These are phyloP conservation scores for Caenorhabditis brenneri DNA, from an alignment of 1,140 invertebrate species.

Conservation along the genomic window DNA sequence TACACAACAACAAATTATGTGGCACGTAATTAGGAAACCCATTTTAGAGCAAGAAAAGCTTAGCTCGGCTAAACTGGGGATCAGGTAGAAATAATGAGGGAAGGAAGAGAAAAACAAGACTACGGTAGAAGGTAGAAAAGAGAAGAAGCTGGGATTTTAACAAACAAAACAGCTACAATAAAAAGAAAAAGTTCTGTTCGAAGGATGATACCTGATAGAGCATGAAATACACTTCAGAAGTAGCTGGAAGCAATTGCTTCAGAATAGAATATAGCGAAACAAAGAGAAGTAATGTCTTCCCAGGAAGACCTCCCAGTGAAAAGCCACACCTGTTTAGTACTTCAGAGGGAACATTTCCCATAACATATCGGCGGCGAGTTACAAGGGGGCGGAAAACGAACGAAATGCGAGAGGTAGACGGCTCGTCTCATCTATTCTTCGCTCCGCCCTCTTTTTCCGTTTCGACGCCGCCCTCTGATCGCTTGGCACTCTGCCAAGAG, in stretches of 20 bases:
- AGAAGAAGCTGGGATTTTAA: not conserved
- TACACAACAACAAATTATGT: constrained; percentile 26
- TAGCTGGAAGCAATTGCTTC: too few relatives aligned
- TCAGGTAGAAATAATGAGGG: not conserved
- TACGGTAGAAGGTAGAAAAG: not conserved
- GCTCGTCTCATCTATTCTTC: constrained; percentile 36
- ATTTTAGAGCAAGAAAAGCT: not conserved
- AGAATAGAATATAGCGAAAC: too few relatives aligned
- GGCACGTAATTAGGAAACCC: constrained; percentile 19
- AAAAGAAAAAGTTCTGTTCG: too few relatives aligned
- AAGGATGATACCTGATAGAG: too few relatives aligned
- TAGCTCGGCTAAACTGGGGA: not conserved
- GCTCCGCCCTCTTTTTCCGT: constrained; percentile 32
- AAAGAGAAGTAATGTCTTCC: not conserved
- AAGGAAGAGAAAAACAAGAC: not conserved
- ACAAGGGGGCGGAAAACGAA: not conserved
- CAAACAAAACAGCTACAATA: too few relatives aligned
- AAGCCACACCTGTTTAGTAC: not conserved
- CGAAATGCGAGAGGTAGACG: constrained; percentile 2
- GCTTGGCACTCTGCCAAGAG: constrained; percentile 19
- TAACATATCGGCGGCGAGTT: constrained; percentile 21
- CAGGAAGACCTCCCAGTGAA: not conserved
- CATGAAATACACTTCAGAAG: too few relatives aligned
- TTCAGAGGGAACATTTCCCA: constrained; percentile 6
- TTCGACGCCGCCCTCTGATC: constrained; percentile 20